phyloP scores from a whole-genome alignment of 2,113 vertebrate genomes.

The Xenopus borealis region DNA sequence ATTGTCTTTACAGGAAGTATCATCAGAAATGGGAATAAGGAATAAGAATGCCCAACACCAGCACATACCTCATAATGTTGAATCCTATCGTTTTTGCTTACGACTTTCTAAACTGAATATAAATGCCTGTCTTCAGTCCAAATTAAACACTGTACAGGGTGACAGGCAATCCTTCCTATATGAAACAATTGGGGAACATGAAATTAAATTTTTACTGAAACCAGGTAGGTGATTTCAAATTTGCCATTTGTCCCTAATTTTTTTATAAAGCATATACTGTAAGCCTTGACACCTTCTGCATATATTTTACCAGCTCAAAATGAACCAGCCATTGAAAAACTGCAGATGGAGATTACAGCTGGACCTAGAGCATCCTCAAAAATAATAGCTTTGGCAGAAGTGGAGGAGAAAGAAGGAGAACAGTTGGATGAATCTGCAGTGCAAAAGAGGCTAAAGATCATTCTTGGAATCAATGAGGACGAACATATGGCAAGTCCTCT shows the following conservation, averaged over 20 bases:
- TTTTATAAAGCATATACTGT: neutral
- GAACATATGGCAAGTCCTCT: conserved; percentile 50
- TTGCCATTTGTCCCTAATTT: neutral
- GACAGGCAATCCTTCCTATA: conserved; percentile 55
- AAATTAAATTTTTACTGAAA: conserved; percentile 51
- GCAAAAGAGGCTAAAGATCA: conserved; percentile 67
- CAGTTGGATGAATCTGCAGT: conserved; percentile 49
- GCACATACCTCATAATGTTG: conserved; percentile 23
- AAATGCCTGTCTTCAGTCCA: conserved; percentile 62
- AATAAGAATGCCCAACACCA: conserved; percentile 23
- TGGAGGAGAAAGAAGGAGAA: conserved; percentile 44
- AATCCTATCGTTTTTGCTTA: conserved; percentile 53
- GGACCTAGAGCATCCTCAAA: conserved; percentile 68
- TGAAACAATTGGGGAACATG: conserved; percentile 62
- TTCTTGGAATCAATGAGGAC: conserved; percentile 54
- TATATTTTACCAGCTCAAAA: conserved; percentile 48
- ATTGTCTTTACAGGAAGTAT: conserved; percentile 5
- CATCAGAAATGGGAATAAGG: conserved; percentile 53
- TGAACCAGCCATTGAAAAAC: conserved; percentile 65
- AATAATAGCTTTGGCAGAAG: conserved; percentile 58
- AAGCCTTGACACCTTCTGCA: conserved; percentile 26
- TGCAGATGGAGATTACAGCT: conserved; percentile 69
- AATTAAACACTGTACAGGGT: conserved; percentile 59
- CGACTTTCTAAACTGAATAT: conserved; percentile 54
- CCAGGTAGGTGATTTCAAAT: conserved; percentile 59